Evolutionary conservation across 2,797 vertebrate species (phyloP).

Genomic region (Gouania willdenowi): DNA sequence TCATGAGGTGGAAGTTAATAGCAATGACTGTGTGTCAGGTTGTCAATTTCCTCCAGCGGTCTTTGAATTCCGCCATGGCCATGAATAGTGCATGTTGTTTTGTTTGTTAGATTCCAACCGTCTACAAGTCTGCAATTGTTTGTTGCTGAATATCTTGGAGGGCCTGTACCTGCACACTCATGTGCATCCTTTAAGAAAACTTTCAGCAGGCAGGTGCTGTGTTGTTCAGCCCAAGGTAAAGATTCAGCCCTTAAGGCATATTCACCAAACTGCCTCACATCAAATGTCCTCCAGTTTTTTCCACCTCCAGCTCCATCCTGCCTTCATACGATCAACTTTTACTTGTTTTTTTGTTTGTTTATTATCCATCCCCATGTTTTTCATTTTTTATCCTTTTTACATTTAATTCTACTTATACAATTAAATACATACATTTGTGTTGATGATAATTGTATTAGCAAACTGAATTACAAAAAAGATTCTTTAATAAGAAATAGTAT

Average conservation of each 20-base stretch:
- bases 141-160: slow-evolving; percentile 66
- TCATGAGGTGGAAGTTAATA: slow-evolving; percentile 79
- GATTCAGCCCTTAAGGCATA: slow-evolving; percentile 57
- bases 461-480: no score
- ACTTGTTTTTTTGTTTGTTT: slow-evolving; percentile 42
- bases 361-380: slow-evolving; percentile 30
- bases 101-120: slow-evolving; percentile 70
- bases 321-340: slow-evolving; percentile 37
- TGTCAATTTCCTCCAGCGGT: slow-evolving; percentile 70
- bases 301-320: slow-evolving; percentile 8
- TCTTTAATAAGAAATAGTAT: no score
- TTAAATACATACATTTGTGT: no score
- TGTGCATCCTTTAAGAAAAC: slow-evolving; percentile 69
- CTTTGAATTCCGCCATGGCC: slow-evolving; percentile 68
- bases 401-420: slow-evolving; percentile 66
- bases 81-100: slow-evolving; percentile 81
- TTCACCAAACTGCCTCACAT: slow-evolving; percentile 45
- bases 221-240: slow-evolving; percentile 70
- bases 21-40: slow-evolving; percentile 73
- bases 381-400: slow-evolving; percentile 45
- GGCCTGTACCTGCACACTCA: slow-evolving; percentile 57
- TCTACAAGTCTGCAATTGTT: slow-evolving; percentile 69
- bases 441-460: no score
- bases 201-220: slow-evolving; percentile 65
- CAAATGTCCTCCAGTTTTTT: slow-evolving; percentile 40